Percentiles rank a stretch among this genome's conserved stretches.
Evolutionary conservation across 2,888 invertebrate genomes (phyloP).

Genomic region (Teinopalpus imperialis): DNA sequence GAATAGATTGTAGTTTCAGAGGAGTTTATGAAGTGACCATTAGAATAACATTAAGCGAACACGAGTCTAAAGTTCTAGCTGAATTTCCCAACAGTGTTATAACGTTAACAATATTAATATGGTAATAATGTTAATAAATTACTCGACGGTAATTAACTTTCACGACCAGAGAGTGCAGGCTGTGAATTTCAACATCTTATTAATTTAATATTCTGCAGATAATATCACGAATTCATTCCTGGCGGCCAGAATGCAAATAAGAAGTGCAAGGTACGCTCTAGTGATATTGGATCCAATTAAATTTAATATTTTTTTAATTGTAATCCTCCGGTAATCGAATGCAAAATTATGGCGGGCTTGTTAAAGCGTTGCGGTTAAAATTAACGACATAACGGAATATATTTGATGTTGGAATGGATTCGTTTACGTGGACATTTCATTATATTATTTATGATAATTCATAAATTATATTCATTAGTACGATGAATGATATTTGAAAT

Average conservation of each 20-base stretch:
- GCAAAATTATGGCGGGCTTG: conserved; percentile 1
- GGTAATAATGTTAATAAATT: conserved; percentile 27
- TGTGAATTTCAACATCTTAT: conserved; percentile 25
- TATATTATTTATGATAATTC: not conserved
- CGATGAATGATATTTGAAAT: too few species aligned
- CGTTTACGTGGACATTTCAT: not conserved
- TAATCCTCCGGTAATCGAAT: not conserved
- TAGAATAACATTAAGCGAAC: conserved; percentile 9
- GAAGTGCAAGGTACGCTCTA: conserved; percentile 4
- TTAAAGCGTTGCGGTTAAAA: not conserved
- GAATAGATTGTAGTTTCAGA: conserved; percentile 10
- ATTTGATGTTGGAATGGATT: not conserved
- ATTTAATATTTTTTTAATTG: conserved; percentile 18
- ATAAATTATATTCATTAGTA: too few species aligned
- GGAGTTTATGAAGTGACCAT: conserved; percentile 11
- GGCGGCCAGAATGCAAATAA: conserved; percentile 10
- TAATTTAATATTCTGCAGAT: conserved; percentile 20
- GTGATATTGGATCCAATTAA: conserved; percentile 12
- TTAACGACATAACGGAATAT: conserved; percentile 2
- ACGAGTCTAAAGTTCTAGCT: not conserved
- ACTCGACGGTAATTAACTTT: conserved; percentile 24
- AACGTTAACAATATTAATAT: conserved; percentile 24
- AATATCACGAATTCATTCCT: conserved; percentile 12
- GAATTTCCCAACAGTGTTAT: conserved; percentile 17
- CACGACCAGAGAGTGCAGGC: conserved; percentile 10